These are phyloP conservation scores for Lottia gigantea DNA, from an alignment of 2,888 invertebrate species.

Conservation along the genomic window DNA sequence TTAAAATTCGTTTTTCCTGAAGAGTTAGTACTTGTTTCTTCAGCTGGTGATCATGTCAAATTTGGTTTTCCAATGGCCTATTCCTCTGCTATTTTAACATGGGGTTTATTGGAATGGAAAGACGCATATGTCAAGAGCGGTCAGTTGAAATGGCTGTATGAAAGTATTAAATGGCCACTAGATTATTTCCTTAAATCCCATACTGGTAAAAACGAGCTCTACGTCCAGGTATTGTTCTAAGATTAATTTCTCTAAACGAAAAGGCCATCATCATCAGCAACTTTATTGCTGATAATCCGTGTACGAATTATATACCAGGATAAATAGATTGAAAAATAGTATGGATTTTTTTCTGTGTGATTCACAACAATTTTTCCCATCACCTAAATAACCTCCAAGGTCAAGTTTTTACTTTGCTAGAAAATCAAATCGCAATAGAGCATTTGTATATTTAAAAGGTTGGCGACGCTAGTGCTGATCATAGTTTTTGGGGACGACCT, in stretches of 20 bases:
- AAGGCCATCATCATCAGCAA: no score
- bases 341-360: no score
- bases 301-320: no score
- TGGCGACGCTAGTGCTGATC: slow-evolving; percentile 71
- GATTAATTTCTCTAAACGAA: neutral
- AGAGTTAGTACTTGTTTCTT: slow-evolving; percentile 11
- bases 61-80: slow-evolving; percentile 60
- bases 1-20: no score
- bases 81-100: slow-evolving; percentile 46
- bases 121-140: slow-evolving; percentile 48
- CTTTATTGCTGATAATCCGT: no score
- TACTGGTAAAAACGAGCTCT: slow-evolving; percentile 56
- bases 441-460: slow-evolving; percentile 39
- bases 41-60: slow-evolving; percentile 58
- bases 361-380: no score
- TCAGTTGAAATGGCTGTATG: slow-evolving; percentile 47
- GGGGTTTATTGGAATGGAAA: slow-evolving; percentile 50
- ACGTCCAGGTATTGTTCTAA: slow-evolving; percentile 68
- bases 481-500: slow-evolving; percentile 75
- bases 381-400: no score
- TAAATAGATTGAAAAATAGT: no score
- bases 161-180: slow-evolving; percentile 73
- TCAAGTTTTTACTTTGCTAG: no score
- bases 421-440: no score
- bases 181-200: slow-evolving; percentile 74